Conservation (phyloP, 2,797 vertebrate genomes). For the Eupleurogrammus muticus region DNA sequence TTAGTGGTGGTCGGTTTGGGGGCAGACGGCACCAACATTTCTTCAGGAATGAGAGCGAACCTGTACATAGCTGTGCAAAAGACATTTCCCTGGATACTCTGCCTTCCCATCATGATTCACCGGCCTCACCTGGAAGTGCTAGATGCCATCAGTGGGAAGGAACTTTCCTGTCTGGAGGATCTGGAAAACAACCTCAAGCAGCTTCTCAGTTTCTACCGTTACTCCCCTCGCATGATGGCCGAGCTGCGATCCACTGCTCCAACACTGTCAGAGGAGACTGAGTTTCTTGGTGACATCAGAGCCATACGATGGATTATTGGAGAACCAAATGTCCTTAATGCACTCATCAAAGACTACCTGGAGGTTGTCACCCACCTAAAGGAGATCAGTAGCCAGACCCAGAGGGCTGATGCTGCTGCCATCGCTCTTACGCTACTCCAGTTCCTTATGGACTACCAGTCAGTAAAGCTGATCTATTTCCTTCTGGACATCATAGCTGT, state of each 20-base stretch:
- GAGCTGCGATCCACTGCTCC: conserved; percentile 92
- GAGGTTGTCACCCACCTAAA: conserved; percentile 97
- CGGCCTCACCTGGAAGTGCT: conserved; percentile 94
- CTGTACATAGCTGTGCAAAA: conserved; percentile 93
- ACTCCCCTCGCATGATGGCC: conserved; percentile 93
- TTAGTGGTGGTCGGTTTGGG: conserved; percentile 91
- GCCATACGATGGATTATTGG: conserved; percentile 95
- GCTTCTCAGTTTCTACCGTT: conserved; percentile 95
- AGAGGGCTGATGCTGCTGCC: conserved; percentile 92
- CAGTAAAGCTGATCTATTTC: conserved; percentile 96
- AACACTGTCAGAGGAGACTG: conserved; percentile 93
- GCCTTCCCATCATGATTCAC: conserved; percentile 94
- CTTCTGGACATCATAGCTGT: conserved; percentile 94
- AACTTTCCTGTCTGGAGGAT: conserved; percentile 94
- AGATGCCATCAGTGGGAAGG: conserved; percentile 95
- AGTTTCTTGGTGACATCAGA: conserved; percentile 95
- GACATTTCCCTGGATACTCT: conserved; percentile 94
- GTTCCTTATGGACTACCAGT: conserved; percentile 97
- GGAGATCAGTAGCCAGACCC: conserved; percentile 93
- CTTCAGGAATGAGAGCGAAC: conserved; percentile 89
- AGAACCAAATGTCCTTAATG: conserved; percentile 94
- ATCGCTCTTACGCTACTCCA: conserved; percentile 94
- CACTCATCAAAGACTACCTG: conserved; percentile 96
- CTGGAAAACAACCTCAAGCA: conserved; percentile 97
- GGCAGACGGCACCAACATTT: conserved; percentile 91